These are phyloP conservation scores for Ennomos quercinarius DNA, from an alignment of 2,888 invertebrate species.

Conservation along the genomic window DNA sequence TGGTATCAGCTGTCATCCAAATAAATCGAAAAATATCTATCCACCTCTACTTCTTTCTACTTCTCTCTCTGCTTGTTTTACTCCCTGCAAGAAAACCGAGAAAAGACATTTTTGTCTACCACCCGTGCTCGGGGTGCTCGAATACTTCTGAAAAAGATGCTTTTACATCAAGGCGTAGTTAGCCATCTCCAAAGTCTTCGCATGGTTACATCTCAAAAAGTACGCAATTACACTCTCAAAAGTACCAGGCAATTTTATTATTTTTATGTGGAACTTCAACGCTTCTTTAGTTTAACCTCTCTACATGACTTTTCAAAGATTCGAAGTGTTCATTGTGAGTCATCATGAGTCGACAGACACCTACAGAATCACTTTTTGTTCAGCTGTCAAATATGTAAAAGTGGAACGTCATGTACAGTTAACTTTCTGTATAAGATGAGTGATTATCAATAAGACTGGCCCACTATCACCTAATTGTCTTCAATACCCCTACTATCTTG, in stretches of 20 bases:
- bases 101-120: too few relatives aligned
- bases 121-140: too few relatives aligned
- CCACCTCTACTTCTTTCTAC: too few relatives aligned
- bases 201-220: too few relatives aligned
- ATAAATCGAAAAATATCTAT: too few relatives aligned
- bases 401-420: constrained; percentile 67
- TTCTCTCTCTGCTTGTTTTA: too few relatives aligned
- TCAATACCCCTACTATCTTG: constrained; percentile 55
- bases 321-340: constrained; percentile 19
- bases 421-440: constrained; percentile 61
- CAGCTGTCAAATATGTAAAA: constrained; percentile 51
- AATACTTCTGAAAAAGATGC: too few relatives aligned
- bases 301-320: constrained; percentile 11
- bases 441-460: constrained; percentile 61
- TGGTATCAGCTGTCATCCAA: too few relatives aligned
- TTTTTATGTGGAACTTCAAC: not conserved
- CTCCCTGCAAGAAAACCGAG: too few relatives aligned
- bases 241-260: too few relatives aligned
- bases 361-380: constrained; percentile 47
- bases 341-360: constrained; percentile 34
- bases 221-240: not conserved
- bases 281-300: constrained; percentile 3
- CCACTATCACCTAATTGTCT: constrained; percentile 78
- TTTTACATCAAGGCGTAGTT: too few relatives aligned
- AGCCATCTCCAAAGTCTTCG: too few relatives aligned